phyloP scores from a whole-genome alignment of 1,140 invertebrate genomes.

The Littorina saxatilis region DNA sequence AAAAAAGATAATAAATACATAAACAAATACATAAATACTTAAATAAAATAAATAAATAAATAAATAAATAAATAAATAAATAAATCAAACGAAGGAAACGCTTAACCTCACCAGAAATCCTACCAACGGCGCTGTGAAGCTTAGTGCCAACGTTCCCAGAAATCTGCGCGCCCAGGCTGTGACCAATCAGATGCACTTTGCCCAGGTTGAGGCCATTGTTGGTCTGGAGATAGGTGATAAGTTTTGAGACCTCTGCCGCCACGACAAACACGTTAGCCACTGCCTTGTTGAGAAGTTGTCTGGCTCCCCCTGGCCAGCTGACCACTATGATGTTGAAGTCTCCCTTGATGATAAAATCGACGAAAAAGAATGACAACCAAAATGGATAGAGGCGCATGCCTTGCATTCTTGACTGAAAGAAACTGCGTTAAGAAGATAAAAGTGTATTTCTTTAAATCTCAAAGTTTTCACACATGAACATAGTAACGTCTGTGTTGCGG shows the following conservation, averaged over 20 bases:
- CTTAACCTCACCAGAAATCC: slow-evolving; percentile 77
- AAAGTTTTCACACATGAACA: no score
- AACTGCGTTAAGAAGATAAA: no score
- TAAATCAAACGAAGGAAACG: no score
- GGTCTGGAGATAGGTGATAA: slow-evolving; percentile 76
- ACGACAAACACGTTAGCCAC: slow-evolving; percentile 93
- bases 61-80: no score
- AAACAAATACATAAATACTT: no score
- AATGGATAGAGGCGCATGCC: no score
- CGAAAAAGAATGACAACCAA: no score
- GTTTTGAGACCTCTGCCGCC: slow-evolving; percentile 89
- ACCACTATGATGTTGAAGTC: slow-evolving; percentile 78
- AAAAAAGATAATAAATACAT: no score
- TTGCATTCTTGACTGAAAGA: no score
- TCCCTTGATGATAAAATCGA: slow-evolving; percentile 73
- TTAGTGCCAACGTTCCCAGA: slow-evolving; percentile 92
- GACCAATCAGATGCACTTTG: slow-evolving; percentile 87
- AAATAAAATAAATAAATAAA: no score
- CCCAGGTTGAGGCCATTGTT: slow-evolving; percentile 28
- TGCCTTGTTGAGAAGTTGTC: slow-evolving; percentile 88
- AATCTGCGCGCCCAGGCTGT: slow-evolving; percentile 92
- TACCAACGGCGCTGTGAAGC: slow-evolving; percentile 85
- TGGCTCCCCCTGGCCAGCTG: slow-evolving; percentile 91
- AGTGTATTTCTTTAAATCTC: no score
- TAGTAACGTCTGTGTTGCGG: no score